phyloP scores from a whole-genome alignment of 2,113 vertebrate species.

The Periophthalmus modestus region DNA sequence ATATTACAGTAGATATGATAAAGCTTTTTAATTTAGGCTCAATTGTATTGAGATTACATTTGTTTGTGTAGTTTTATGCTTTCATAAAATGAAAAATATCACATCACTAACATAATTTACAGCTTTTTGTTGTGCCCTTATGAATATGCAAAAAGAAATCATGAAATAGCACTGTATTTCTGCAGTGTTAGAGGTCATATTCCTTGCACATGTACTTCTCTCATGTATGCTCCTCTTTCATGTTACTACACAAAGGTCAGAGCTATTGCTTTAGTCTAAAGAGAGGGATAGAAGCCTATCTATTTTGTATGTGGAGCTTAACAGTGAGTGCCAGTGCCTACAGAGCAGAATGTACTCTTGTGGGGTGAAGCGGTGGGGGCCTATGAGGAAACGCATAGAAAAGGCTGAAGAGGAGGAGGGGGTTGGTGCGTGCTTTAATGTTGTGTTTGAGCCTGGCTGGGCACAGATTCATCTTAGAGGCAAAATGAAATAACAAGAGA shows the following conservation, averaged over 20 bases:
- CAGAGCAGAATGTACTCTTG: constrained; percentile 62
- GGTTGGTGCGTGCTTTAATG: constrained; percentile 63
- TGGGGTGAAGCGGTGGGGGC: constrained; percentile 21
- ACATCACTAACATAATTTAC: background rate
- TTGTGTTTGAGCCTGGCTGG: constrained; percentile 71
- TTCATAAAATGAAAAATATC: background rate
- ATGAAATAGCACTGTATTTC: background rate
- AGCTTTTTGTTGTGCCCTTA: background rate
- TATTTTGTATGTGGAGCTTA: constrained; percentile 67
- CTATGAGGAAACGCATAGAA: constrained; percentile 27
- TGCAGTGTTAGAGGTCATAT: constrained; percentile 10
- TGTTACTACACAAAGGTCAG: constrained; percentile 54
- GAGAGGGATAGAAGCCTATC: constrained; percentile 56
- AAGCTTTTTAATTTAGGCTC: background rate
- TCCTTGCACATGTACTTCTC: constrained; percentile 28
- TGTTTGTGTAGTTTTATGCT: background rate
- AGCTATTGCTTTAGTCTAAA: constrained; percentile 56
- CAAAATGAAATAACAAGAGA: constrained; percentile 73
- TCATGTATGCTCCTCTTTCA: constrained; percentile 14
- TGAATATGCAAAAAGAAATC: background rate
- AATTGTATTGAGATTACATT: background rate
- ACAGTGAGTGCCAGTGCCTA: constrained; percentile 57
- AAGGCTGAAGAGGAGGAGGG: constrained; percentile 17
- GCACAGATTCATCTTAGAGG: constrained; percentile 70
- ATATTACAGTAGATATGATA: background rate